These are phyloP conservation scores for Caerostris extrusa DNA, from an alignment of 1,140 invertebrate species.

Conservation along the genomic window DNA sequence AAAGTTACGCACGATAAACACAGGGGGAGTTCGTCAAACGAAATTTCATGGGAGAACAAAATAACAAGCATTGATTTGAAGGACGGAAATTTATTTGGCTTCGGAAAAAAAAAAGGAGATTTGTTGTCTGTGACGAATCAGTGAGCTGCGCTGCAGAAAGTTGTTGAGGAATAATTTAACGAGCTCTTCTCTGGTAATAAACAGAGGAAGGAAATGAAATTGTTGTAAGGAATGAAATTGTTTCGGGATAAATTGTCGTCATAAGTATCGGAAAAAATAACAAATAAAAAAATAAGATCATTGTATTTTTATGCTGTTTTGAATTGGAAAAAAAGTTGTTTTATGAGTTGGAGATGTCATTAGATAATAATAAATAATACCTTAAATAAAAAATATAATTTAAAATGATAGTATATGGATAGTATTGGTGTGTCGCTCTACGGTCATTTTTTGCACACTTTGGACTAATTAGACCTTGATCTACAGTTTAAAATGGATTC, in stretches of 20 bases:
- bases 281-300: too few relatives aligned
- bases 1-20: conserved; percentile 15
- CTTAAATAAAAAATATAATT: too few relatives aligned
- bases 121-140: not conserved
- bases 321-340: too few relatives aligned
- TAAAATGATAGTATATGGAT: too few relatives aligned
- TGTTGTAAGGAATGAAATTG: not conserved
- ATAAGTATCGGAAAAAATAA: not conserved
- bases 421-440: too few relatives aligned
- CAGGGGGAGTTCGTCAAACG: not conserved
- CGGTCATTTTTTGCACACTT: too few relatives aligned
- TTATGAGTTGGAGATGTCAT: too few relatives aligned
- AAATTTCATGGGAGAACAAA: not conserved
- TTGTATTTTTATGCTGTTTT: too few relatives aligned
- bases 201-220: not conserved
- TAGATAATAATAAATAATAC: too few relatives aligned
- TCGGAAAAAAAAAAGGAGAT: not conserved
- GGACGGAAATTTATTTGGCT: conserved; percentile 8
- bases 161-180: conserved; percentile 25
- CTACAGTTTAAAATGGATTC: too few relatives aligned
- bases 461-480: too few relatives aligned
- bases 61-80: not conserved
- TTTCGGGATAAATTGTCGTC: not conserved
- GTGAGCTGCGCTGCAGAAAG: not conserved
- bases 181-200: not conserved